Conservation (phyloP, 53 echinoderm and acorn worm genomes). For the Actinopyga echinites region DNA sequence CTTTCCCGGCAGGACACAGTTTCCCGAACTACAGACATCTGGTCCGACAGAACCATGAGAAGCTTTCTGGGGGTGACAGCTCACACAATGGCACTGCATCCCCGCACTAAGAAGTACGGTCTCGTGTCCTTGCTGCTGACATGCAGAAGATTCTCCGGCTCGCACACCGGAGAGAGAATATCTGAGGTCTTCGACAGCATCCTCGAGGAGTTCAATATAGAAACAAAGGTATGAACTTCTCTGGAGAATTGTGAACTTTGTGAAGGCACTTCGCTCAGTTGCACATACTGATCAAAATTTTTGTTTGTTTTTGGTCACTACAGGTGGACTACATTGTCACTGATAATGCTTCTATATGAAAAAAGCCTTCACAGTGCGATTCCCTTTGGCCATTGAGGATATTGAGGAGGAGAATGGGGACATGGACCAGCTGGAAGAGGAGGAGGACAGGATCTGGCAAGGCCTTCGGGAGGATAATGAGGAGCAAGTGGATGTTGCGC, state of each 20-base stretch:
- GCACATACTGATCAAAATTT: too few species aligned
- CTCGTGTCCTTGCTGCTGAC: neutral
- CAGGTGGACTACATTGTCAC: slow-evolving; percentile 27
- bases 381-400: neutral
- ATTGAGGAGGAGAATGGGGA: neutral
- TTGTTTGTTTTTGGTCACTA: neutral
- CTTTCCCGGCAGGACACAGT: neutral
- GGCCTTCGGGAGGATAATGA: neutral
- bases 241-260: too few species aligned
- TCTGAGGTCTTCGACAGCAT: neutral
- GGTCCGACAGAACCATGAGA: slow-evolving; percentile 28
- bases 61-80: slow-evolving; percentile 27
- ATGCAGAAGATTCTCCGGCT: neutral
- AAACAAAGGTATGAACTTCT: neutral
- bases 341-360: slow-evolving; percentile 38
- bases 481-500: neutral
- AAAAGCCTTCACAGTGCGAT: slow-evolving; percentile 18
- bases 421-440: neutral
- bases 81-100: neutral
- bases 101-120: neutral
- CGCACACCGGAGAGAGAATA: slow-evolving; percentile 20
- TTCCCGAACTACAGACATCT: slow-evolving; percentile 1
- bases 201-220: neutral
- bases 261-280: too few species aligned
- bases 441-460: neutral